Conservation (phyloP, 2,888 invertebrate species). For the Pyralis farinalis region DNA sequence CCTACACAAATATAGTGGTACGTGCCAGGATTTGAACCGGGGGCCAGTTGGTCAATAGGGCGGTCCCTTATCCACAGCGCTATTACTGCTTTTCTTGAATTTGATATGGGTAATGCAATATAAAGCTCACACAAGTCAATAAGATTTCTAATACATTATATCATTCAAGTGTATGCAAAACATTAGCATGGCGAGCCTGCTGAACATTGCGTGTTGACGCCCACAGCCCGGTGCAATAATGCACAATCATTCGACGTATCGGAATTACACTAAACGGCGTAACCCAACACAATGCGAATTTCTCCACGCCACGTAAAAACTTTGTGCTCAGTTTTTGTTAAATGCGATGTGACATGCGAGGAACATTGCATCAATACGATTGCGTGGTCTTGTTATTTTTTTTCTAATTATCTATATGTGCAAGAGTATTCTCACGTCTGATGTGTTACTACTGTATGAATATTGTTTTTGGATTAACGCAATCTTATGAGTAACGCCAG, state of each 20-base stretch:
- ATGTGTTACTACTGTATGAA: not conserved
- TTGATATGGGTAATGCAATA: too few relatives aligned
- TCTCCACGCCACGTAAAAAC: constrained; percentile 56
- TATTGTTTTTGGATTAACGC: too few relatives aligned
- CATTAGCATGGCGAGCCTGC: constrained; percentile 60
- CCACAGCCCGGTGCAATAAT: constrained; percentile 65
- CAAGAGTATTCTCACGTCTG: constrained; percentile 4
- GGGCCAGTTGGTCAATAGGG: too few relatives aligned
- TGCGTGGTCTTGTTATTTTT: constrained; percentile 31
- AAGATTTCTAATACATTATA: constrained; percentile 64
- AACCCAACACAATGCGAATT: constrained; percentile 59
- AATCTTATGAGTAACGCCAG: too few relatives aligned
- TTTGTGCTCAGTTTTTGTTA: constrained; percentile 44
- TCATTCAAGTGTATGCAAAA: constrained; percentile 53
- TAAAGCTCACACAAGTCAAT: constrained; percentile 74
- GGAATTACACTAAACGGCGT: constrained; percentile 67
- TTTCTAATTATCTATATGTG: constrained; percentile 16
- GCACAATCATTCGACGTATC: constrained; percentile 68
- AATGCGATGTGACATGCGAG: constrained; percentile 56
- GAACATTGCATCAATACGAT: constrained; percentile 44
- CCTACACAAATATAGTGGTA: too few relatives aligned
- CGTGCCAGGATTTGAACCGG: too few relatives aligned
- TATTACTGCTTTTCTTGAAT: too few relatives aligned
- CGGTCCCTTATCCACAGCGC: too few relatives aligned
- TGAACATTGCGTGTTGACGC: constrained; percentile 70